A percentile compares a stretch with the other conserved stretches of the same genome.
Conservation (phyloP, 2,888 invertebrate species). For the Notodonta dromedarius region DNA sequence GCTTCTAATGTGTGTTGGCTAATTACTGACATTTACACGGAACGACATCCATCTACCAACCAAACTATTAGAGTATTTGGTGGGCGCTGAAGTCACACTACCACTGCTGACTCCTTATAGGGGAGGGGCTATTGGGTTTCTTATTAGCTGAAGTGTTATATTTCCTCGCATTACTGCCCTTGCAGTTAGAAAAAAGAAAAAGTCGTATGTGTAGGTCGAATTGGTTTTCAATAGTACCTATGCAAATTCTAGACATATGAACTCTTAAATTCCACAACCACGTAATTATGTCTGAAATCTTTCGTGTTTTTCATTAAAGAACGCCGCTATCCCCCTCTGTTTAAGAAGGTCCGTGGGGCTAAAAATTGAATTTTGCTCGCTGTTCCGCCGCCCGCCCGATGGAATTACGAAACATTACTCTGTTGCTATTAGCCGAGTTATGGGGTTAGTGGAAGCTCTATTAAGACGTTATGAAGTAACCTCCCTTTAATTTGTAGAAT, state of each 20-base stretch:
- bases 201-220: too few relatives aligned
- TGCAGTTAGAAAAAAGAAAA: too few relatives aligned
- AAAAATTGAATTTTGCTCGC: constrained; percentile 24
- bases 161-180: too few relatives aligned
- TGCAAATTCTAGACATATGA: background rate
- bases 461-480: constrained; percentile 17
- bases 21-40: too few relatives aligned
- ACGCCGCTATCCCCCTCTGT: background rate
- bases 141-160: too few relatives aligned
- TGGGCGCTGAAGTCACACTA: too few relatives aligned
- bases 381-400: constrained; percentile 9
- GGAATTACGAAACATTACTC: constrained; percentile 17
- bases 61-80: too few relatives aligned
- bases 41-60: too few relatives aligned
- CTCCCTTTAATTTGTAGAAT: background rate
- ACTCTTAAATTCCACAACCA: constrained; percentile 4
- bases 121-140: too few relatives aligned
- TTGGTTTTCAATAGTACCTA: too few relatives aligned
- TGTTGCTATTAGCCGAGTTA: constrained; percentile 18
- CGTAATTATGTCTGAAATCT: constrained; percentile 36
- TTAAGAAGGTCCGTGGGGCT: background rate
- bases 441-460: constrained; percentile 10
- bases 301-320: constrained; percentile 34
- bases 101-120: too few relatives aligned
- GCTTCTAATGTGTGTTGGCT: too few relatives aligned